Conservation (phyloP, 2,888 invertebrate species). For the Heliconius sara region DNA sequence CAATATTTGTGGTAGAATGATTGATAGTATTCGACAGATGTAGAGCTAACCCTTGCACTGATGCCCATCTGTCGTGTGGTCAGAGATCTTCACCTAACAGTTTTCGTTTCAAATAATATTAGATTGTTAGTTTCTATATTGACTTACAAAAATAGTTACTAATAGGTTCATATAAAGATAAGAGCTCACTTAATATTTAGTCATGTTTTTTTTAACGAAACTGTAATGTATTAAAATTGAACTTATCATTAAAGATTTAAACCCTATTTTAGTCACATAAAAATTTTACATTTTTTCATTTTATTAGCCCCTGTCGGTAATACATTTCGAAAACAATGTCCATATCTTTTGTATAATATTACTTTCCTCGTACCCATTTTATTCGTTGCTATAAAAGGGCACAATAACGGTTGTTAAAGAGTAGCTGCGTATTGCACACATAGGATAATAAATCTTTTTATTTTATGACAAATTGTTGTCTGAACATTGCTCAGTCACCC, state of each 20-base stretch:
- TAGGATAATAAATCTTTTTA: conserved; percentile 80
- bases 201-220: neutral
- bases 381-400: conserved; percentile 80
- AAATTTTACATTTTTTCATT: conserved; percentile 40
- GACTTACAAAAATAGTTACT: neutral
- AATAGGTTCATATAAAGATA: neutral
- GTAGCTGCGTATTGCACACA: conserved; percentile 62
- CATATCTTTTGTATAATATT: conserved; percentile 74
- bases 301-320: conserved; percentile 45
- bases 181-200: neutral
- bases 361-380: conserved; percentile 76
- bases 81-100: conserved; percentile 57
- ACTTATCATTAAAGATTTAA: conserved; percentile 32
- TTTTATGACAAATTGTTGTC: conserved; percentile 84
- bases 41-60: conserved; percentile 71
- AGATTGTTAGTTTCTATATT: neutral
- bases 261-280: conserved; percentile 42
- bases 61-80: conserved; percentile 75
- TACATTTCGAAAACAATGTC: conserved; percentile 63
- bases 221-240: neutral
- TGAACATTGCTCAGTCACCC: conserved; percentile 66
- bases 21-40: conserved; percentile 80
- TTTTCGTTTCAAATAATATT: conserved; percentile 47
- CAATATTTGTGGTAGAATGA: conserved; percentile 76
- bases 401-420: conserved; percentile 78